phyloP scores from a whole-genome alignment of 2,797 vertebrate species.

The Margarornis squamiger region DNA sequence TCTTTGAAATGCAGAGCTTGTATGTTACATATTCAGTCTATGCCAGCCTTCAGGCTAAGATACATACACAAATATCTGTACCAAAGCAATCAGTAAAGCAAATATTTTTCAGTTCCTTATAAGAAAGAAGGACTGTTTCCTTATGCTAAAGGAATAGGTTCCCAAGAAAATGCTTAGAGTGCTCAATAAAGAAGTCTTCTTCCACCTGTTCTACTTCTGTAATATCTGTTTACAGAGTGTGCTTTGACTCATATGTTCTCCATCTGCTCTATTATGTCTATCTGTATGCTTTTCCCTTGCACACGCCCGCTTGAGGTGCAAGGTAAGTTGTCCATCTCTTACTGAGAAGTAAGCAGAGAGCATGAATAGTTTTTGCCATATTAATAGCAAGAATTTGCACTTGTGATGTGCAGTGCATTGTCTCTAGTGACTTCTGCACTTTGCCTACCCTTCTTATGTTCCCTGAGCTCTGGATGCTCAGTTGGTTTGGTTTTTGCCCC shows the following conservation, averaged over 20 bases:
- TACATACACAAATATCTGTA: neutral
- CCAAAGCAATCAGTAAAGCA: neutral
- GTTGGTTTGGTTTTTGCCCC: neutral
- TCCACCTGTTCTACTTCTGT: neutral
- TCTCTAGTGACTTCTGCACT: neutral
- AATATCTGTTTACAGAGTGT: neutral
- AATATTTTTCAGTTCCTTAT: neutral
- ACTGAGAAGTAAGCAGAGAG: neutral
- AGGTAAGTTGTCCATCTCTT: neutral
- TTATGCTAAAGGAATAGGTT: neutral
- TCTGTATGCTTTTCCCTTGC: neutral
- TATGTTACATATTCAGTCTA: neutral
- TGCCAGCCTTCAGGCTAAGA: neutral
- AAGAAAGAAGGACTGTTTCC: neutral
- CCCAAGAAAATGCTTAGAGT: neutral
- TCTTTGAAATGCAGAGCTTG: neutral
- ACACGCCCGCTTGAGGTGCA: neutral
- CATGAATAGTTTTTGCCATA: neutral
- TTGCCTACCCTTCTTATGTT: neutral
- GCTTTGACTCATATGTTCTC: slow-evolving; percentile 36
- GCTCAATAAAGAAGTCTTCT: slow-evolving; percentile 13
- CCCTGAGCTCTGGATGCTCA: neutral
- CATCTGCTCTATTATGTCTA: slow-evolving; percentile 16
- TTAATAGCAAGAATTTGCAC: neutral
- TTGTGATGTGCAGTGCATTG: neutral